Conservation (phyloP, 2,797 vertebrate genomes). For the Lagothrix lagotricha region DNA sequence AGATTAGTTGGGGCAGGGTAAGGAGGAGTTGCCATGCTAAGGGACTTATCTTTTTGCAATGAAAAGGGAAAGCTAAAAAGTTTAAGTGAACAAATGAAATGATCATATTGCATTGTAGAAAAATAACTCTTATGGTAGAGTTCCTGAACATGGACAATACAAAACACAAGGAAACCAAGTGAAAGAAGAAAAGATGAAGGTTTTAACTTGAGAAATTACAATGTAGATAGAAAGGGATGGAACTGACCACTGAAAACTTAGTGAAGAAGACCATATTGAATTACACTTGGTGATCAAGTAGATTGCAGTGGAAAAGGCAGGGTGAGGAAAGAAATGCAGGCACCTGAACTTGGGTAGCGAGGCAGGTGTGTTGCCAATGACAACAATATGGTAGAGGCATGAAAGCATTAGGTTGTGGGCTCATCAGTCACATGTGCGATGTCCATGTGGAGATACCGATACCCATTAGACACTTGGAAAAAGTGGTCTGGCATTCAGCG, state of each 20-base stretch:
- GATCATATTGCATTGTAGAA: neutral
- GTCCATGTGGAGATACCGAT: accelerated
- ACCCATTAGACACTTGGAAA: neutral
- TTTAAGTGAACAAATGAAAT: neutral
- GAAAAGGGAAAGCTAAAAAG: neutral
- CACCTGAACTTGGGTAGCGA: neutral
- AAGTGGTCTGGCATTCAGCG: neutral
- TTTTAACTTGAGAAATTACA: neutral
- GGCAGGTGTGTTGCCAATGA: neutral
- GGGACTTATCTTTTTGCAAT: neutral
- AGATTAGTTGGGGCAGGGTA: neutral
- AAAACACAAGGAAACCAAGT: neutral
- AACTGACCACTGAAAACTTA: neutral
- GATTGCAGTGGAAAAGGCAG: neutral
- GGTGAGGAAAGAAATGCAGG: neutral
- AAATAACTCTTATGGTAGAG: neutral
- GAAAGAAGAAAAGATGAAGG: neutral
- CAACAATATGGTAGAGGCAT: neutral
- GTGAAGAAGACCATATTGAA: neutral
- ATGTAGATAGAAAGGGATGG: neutral
- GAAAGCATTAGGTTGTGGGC: neutral
- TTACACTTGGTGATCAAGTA: neutral
- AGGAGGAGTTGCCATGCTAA: neutral
- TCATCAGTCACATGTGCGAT: no score
- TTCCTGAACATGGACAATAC: neutral